phyloP scores from a whole-genome alignment of 2,888 invertebrate species.

The Maniola hyperantus region DNA sequence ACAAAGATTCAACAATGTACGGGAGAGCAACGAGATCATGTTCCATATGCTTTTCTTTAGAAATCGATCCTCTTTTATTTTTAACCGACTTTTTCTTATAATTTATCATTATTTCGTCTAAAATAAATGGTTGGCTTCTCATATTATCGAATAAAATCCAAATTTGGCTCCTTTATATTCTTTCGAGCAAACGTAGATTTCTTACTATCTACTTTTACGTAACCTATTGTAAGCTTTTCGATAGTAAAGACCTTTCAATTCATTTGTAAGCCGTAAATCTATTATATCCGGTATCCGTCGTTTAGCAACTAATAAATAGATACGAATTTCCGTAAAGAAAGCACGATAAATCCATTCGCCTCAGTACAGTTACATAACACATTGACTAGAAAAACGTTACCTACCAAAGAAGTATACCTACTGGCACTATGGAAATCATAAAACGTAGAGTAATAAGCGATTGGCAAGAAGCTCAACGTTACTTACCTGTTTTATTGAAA shows the following conservation, averaged over 20 bases:
- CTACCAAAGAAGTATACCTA: background rate
- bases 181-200: too few relatives aligned
- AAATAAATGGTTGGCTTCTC: too few relatives aligned
- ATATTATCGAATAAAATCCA: too few relatives aligned
- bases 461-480: background rate
- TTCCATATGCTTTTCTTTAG: too few relatives aligned
- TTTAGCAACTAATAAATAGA: constrained; percentile 19
- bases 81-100: too few relatives aligned
- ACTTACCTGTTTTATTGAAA: background rate
- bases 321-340: constrained; percentile 33
- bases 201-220: background rate
- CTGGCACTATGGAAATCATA: constrained; percentile 2
- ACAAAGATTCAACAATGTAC: too few relatives aligned
- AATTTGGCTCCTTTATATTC: too few relatives aligned
- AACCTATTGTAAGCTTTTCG: background rate
- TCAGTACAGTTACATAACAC: constrained; percentile 26
- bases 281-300: constrained; percentile 22
- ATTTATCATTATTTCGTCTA: too few relatives aligned
- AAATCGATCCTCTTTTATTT: too few relatives aligned
- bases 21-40: too few relatives aligned
- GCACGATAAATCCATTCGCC: constrained; percentile 30
- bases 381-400: background rate
- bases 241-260: background rate
- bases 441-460: constrained; percentile 1
- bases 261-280: background rate